Conservation (phyloP, 1,140 invertebrate species). For the Anoplolepis gracilipes region DNA sequence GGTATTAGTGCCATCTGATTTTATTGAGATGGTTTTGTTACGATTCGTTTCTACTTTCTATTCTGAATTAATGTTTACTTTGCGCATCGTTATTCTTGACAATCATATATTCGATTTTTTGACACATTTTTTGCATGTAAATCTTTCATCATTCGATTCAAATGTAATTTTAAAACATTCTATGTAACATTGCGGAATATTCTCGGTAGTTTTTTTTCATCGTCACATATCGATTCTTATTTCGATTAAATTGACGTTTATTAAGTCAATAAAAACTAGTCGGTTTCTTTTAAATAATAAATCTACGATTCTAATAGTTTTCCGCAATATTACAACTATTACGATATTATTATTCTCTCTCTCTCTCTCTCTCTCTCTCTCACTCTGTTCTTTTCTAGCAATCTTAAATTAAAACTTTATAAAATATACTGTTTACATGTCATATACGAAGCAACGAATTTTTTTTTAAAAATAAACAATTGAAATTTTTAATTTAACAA, state of each 20-base stretch:
- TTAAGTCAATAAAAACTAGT: constrained; percentile 65
- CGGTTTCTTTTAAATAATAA: constrained; percentile 61
- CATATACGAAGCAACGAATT: neutral
- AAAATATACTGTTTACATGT: neutral
- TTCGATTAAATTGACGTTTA: constrained; percentile 59
- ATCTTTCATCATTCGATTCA: neutral
- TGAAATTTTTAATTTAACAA: neutral
- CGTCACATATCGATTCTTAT: constrained; percentile 8
- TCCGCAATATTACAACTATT: neutral
- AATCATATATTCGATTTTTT: neutral
- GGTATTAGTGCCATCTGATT: constrained; percentile 1
- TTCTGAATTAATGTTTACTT: constrained; percentile 6
- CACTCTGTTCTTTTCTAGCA: neutral
- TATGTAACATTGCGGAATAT: neutral
- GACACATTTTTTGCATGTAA: neutral
- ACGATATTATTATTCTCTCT: neutral
- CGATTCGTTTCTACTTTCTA: neutral
- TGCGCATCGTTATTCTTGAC: neutral
- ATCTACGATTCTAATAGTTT: neutral
- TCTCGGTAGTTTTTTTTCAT: neutral
- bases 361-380: neutral
- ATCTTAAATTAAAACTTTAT: neutral
- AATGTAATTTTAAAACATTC: neutral
- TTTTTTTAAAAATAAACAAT: neutral
- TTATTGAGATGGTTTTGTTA: neutral